Evolutionary conservation across 2,113 vertebrate species (phyloP).

Genomic region (Arothron firmamentum): DNA sequence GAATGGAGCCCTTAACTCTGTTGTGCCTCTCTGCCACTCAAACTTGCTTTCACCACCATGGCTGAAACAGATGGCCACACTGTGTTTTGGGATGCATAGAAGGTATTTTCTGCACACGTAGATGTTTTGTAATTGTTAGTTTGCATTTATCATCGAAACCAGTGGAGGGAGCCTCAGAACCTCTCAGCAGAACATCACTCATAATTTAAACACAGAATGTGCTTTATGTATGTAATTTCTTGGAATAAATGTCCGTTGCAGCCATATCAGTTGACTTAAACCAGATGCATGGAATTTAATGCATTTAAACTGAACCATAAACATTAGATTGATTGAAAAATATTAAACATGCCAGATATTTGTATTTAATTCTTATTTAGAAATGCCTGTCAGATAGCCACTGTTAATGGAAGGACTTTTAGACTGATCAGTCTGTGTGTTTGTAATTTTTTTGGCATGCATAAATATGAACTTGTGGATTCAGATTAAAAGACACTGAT

Average conservation of each 20-base stretch:
- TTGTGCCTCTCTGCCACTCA: conserved; percentile 60
- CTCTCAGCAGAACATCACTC: conserved; percentile 7
- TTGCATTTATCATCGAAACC: conserved; percentile 41
- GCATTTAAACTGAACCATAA: conserved; percentile 34
- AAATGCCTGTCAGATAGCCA: too few species aligned
- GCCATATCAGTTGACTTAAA: conserved; percentile 12
- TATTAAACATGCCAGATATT: too few species aligned
- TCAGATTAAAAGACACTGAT: conserved; percentile 29
- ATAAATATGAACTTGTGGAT: conserved; percentile 27
- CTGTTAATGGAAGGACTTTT: neutral
- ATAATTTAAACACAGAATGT: conserved; percentile 2
- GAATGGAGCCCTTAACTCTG: conserved; percentile 71
- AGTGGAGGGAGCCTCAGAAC: conserved; percentile 57
- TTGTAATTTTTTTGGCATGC: conserved; percentile 6
- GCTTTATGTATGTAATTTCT: conserved; percentile 20
- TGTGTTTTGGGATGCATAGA: conserved; percentile 32
- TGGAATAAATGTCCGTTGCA: conserved; percentile 1
- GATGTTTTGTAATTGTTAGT: conserved; percentile 23
- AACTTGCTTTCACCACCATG: conserved; percentile 58
- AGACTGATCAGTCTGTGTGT: conserved; percentile 25
- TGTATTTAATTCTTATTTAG: too few species aligned
- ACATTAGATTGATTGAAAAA: neutral
- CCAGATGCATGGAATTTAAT: conserved; percentile 26
- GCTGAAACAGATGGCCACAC: conserved; percentile 42
- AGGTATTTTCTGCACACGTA: conserved; percentile 38